Base-by-base conservation (phyloP, 1,140 invertebrate species). In the Drosophila pandora region DNA sequence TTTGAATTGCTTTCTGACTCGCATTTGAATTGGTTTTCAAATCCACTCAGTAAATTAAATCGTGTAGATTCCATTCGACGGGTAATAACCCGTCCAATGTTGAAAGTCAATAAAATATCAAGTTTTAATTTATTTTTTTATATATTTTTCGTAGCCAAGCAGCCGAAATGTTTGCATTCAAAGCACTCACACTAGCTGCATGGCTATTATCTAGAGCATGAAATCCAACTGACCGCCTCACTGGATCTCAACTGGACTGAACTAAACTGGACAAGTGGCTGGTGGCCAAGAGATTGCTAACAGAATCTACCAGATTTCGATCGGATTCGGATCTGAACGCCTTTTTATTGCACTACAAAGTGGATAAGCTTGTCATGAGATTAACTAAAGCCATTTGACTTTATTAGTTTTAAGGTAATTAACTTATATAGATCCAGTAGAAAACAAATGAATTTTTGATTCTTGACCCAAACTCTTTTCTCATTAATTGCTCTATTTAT, bases 81-180 rank as follows among this genome's bases (percentile, higher is more conserved):
- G n/a, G 52, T 74, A 41, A 63, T 69, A 63, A 49, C 65, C 62
- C 28, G 62, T 59, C 41, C 23, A 74, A 49, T 65, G 48, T 47
- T 71, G 81, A 84, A 84, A 84, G 80, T 84, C 81, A 76, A 84
- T 84, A 84, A 84, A 80, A 82, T 82, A 84, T 84, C 82, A 67
- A 87, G 81, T 84, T 84, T 84, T 80, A 43, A 54, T 49, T 57
- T 64, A 62, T 55, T 45, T 50, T 32, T 34, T 53, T 28, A 50
- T 64, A 53, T 65, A 9, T 62, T 48, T 57, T 49, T 47, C 56
- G 75, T 67, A 71, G 64, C 70, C 64, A 64, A 68, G 65, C 45
- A 32, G 49, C 63, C 34, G 22, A 77, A 77, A 59, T 37, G 57
- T 73, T 73, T 73, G 76, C 70, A 67, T 70, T 61, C 45, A 43